Evolutionary conservation across 2,113 vertebrate species (phyloP).

Genomic region (Synodontis membranacea): DNA sequence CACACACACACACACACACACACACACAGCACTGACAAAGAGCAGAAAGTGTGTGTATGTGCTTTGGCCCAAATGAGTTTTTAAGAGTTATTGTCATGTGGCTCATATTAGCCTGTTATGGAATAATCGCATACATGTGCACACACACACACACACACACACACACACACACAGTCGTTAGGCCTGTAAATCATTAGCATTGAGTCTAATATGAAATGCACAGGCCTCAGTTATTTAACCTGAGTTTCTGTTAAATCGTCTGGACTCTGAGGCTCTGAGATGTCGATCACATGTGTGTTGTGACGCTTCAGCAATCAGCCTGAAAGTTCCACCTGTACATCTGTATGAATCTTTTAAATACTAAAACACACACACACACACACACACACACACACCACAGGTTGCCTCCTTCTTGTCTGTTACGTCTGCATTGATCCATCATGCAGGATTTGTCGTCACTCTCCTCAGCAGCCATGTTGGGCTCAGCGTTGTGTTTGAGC

Average conservation of each 20-base stretch:
- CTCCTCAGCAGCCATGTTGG: conserved; percentile 86
- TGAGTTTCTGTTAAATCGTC: not conserved
- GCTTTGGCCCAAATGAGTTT: conserved; percentile 61
- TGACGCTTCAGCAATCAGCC: not conserved
- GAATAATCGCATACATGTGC: conserved; percentile 60
- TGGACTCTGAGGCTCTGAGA: not conserved
- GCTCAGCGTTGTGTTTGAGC: conserved; percentile 94
- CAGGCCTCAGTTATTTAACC: not conserved
- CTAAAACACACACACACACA: conserved; percentile 34
- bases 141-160: conserved; percentile 17
- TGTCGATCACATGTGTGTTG: not conserved
- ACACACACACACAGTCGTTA: not conserved
- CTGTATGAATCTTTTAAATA: too few species aligned
- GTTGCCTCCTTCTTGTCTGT: conserved; percentile 76
- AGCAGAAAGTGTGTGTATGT: not conserved
- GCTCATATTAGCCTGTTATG: conserved; percentile 73
- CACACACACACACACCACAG: conserved; percentile 28
- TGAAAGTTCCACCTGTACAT: not conserved
- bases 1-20: conserved; percentile 9
- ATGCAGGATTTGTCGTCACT: conserved; percentile 85
- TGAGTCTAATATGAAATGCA: not conserved
- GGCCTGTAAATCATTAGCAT: conserved; percentile 8
- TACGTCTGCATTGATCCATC: conserved; percentile 90
- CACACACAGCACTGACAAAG: not conserved
- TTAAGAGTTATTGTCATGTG: conserved; percentile 62